Base-by-base conservation (phyloP, 2,888 invertebrate genomes). In the Stenurella melanura region DNA sequence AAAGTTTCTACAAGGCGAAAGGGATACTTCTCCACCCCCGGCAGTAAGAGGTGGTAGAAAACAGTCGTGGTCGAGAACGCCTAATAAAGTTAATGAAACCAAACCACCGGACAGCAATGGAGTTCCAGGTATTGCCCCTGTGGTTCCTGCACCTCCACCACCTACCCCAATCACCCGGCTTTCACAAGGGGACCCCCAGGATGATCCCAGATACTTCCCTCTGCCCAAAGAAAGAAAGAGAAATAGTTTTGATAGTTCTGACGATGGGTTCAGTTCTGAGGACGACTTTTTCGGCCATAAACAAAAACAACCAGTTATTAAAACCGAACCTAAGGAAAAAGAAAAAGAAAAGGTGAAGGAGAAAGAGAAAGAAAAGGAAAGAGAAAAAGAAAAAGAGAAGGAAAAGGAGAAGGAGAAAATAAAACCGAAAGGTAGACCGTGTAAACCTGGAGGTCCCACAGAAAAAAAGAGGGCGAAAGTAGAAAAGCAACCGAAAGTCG, bases 1-100 rank as follows among this genome's bases (percentile, higher is more conserved):
- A 83, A 96, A 96, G 90, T 96, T 96, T 89, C 90, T 95, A 82
- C 94, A 95, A 90, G 96, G 96, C 81, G 96, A 96, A 88, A 92
- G 95, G 61, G 96, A 96, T 83, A 93, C 94, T 63, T 95, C 96
- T 80, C 95, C 96, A 21, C 95, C 96, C 72, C 95, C 95, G 78
- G 92, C 92, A 81, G 92, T 93, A 82, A 91, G 92, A 85, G 91
- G 93, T 81, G 92, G 93, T 77, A 92, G 93, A 80, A 91, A 94
- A 84, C 94, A 94, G 87, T 92, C 93, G 1, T 94, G 94, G 93
- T 92, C 92, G 77, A 91, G 92, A 86, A 87, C 89, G 38, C 82
- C 90, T 90, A 78, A 87, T 42, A 81, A 90, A 87, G 79, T 86
- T 88, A 88, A 88, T 82, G 90, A 90, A 84, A 86, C 42, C 17